A percentile compares a stretch with the other conserved stretches of the same genome.
Evolutionary conservation across 2,888 invertebrate species (phyloP).

Genomic region (Aphodius granarius): DNA sequence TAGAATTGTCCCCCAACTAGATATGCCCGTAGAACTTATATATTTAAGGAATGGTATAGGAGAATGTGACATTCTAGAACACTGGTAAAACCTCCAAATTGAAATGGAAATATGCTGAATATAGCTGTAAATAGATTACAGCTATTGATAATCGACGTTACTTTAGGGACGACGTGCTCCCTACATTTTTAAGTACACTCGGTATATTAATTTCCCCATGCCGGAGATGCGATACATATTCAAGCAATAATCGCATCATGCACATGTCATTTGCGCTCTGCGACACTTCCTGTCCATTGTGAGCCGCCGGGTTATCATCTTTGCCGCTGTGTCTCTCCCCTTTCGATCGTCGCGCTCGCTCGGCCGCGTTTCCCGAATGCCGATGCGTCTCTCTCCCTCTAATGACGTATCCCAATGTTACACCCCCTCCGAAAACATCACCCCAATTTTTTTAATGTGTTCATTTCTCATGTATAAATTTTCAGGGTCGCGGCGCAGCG

Average conservation of each 20-base stretch:
- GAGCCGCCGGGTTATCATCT: constrained; percentile 23
- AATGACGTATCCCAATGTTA: constrained; percentile 4
- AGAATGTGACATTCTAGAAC: too few species aligned
- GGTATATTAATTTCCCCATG: constrained; percentile 24
- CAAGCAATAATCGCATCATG: constrained; percentile 54
- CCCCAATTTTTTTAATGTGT: constrained; percentile 27
- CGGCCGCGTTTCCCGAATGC: background rate
- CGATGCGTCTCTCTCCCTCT: constrained; percentile 1
- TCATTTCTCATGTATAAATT: constrained; percentile 26
- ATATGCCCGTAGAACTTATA: too few species aligned
- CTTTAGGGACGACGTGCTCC: too few species aligned
- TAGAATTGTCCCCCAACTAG: too few species aligned
- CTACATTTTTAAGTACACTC: constrained; percentile 23
- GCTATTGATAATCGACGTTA: too few species aligned
- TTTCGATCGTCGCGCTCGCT: background rate
- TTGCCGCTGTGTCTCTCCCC: background rate
- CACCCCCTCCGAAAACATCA: constrained; percentile 29
- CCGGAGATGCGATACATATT: constrained; percentile 44
- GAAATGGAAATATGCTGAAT: too few species aligned
- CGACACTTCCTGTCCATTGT: constrained; percentile 54
- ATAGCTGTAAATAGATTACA: too few species aligned
- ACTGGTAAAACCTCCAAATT: too few species aligned
- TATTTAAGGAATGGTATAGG: too few species aligned
- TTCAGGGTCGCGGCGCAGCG: constrained; percentile 20
- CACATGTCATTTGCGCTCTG: constrained; percentile 53